A percentile compares a stretch with the other conserved stretches of the same genome.
These are phyloP conservation scores for Chrysolina americana DNA, from an alignment of 2,888 invertebrate species.

Conservation along the genomic window DNA sequence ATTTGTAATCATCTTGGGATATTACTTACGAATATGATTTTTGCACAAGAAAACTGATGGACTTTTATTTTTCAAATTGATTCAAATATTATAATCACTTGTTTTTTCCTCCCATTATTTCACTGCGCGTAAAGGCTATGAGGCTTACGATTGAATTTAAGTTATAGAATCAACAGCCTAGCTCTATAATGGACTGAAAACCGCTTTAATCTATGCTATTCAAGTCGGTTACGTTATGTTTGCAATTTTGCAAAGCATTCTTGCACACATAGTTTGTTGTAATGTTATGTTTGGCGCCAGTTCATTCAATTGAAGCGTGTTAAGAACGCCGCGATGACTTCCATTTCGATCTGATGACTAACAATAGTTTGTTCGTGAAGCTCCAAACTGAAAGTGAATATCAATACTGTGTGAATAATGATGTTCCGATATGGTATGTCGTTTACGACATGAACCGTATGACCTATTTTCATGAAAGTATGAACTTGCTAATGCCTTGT, in stretches of 20 bases:
- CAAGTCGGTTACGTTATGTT: neutral
- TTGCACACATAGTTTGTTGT: slow-evolving; percentile 6
- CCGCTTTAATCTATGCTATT: neutral
- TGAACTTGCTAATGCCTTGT: too few relatives aligned
- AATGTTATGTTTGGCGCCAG: slow-evolving; percentile 33
- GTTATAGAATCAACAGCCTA: neutral
- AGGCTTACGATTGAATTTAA: neutral
- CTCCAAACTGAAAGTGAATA: slow-evolving; percentile 1
- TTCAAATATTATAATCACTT: neutral
- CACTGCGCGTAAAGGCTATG: neutral
- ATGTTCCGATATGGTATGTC: neutral
- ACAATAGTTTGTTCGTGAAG: neutral
- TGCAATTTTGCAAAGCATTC: slow-evolving; percentile 6
- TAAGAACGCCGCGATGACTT: slow-evolving; percentile 27
- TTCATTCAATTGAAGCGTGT: slow-evolving; percentile 38
- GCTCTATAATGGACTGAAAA: slow-evolving; percentile 1
- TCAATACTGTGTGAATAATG: neutral
- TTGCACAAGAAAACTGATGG: too few relatives aligned
- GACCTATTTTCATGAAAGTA: neutral
- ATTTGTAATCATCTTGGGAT: too few relatives aligned
- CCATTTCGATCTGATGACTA: slow-evolving; percentile 23
- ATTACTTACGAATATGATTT: too few relatives aligned
- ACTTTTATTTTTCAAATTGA: too few relatives aligned
- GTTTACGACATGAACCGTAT: neutral
- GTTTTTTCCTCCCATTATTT: neutral